Evolutionary conservation across 2,888 invertebrate species (phyloP).

Genomic region (Xanthostigma xanthostigma): DNA sequence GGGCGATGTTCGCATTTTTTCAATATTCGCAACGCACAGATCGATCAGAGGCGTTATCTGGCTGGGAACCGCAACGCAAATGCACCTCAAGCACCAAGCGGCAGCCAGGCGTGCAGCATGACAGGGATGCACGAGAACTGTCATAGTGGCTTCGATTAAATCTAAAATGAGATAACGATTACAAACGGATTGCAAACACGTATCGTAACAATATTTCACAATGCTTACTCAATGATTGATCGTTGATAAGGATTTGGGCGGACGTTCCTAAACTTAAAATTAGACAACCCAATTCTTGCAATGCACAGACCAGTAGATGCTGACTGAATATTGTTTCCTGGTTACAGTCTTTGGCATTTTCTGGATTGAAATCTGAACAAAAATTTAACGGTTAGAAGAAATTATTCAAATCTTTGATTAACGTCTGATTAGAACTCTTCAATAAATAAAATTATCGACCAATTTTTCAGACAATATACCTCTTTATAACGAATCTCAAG

Average conservation of each 20-base stretch:
- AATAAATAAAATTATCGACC: no score
- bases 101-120: slow-evolving; percentile 86
- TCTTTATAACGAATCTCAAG: no score
- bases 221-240: slow-evolving; percentile 61
- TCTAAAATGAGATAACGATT: slow-evolving; percentile 28
- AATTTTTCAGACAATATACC: no score
- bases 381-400: neutral
- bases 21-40: slow-evolving; percentile 73
- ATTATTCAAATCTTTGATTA: no score
- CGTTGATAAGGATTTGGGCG: slow-evolving; percentile 76
- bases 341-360: slow-evolving; percentile 81
- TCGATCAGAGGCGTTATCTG: slow-evolving; percentile 89
- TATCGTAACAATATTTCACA: slow-evolving; percentile 5
- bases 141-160: slow-evolving; percentile 59
- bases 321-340: slow-evolving; percentile 84
- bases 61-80: slow-evolving; percentile 86
- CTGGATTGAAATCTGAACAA: slow-evolving; percentile 64
- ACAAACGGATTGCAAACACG: neutral
- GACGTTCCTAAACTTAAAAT: slow-evolving; percentile 88
- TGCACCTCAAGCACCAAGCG: slow-evolving; percentile 85
- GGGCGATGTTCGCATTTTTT: slow-evolving; percentile 77
- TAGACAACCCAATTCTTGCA: slow-evolving; percentile 86
- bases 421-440: no score
- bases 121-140: slow-evolving; percentile 86
- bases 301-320: slow-evolving; percentile 79